Conservation (phyloP, 2,888 invertebrate genomes). For the Apodemia hepburni region DNA sequence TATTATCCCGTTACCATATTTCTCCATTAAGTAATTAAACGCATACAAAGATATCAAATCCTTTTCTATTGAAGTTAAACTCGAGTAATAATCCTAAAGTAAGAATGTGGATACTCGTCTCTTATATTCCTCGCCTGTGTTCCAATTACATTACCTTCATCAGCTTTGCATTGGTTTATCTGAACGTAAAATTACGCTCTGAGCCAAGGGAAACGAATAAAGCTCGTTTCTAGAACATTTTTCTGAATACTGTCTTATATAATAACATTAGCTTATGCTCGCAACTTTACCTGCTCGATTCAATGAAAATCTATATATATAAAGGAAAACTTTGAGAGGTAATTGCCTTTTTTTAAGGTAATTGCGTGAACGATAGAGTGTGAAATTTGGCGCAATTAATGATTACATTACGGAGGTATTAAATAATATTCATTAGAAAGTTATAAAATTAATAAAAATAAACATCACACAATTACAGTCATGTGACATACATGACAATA, state of each 20-base stretch:
- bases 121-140: slow-evolving; percentile 17
- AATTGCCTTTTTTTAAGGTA: too few relatives aligned
- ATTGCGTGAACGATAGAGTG: too few relatives aligned
- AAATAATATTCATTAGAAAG: too few relatives aligned
- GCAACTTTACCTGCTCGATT: too few relatives aligned
- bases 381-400: too few relatives aligned
- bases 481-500: too few relatives aligned
- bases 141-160: slow-evolving; percentile 23
- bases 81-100: slow-evolving; percentile 13
- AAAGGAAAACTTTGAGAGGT: too few relatives aligned
- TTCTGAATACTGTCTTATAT: background rate
- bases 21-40: background rate
- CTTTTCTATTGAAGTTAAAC: background rate
- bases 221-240: slow-evolving; percentile 1
- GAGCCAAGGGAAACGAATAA: slow-evolving; percentile 7
- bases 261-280: too few relatives aligned
- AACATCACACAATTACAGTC: too few relatives aligned
- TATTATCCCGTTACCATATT: background rate
- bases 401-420: too few relatives aligned
- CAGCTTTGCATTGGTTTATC: slow-evolving; percentile 19
- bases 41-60: background rate
- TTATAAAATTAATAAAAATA: too few relatives aligned
- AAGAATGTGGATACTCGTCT: slow-evolving; percentile 15
- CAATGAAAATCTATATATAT: too few relatives aligned
- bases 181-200: slow-evolving; percentile 1